Base-by-base conservation (phyloP, 2,888 invertebrate species). In the Psylliodes chrysocephalus region DNA sequence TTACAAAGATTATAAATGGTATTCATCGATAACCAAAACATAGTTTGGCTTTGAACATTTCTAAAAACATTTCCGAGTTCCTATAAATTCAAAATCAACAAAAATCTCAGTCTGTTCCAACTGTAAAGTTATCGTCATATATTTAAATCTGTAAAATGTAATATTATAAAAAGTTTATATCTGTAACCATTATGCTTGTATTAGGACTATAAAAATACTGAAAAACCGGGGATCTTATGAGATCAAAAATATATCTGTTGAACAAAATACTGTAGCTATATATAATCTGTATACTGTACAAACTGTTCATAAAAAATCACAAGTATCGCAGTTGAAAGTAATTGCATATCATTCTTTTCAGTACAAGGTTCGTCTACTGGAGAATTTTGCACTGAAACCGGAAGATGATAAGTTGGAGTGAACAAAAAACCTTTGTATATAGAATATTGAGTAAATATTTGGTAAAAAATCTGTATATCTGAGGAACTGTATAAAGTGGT, bases 401-500 rank as follows among this genome's bases (percentile, higher is more conserved):
- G 38, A 35, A 35, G 52, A 63, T 63, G 55, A 63, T 63, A 62
- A 44, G 63, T 61, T 68, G 68, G 69, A 71, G 65, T 69, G 71
- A 81, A 81, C 77, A 73, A 72, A 81, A 81, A 81, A 79, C 79
- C 79, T 73, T 79, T 80, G 78, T 81, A 79, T 80, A 78, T 78
- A 76, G 72, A 73, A 77, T 77, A 78, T 75, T 73, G 71, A 75
- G 78, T 78, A 79, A 77, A 81, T 80, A 81, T 82, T 79, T 81
- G 79, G 81, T 82, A 82, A 82, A 82, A 75, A 81, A 81, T 82
- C 78, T 82, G 81, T 81, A 82, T 79, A 82, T 81, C 68, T 79
- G 77, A 82, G 82, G 82, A 82, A 82, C 82, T 82, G 81, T 82
- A 73, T 74, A 74, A 69, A 74, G 74, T 75, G 73, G 71, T 75